Evolutionary conservation across 37 sponge, comb jelly and placozoan species (phyloP).

Genomic region (Crambe crambe): DNA sequence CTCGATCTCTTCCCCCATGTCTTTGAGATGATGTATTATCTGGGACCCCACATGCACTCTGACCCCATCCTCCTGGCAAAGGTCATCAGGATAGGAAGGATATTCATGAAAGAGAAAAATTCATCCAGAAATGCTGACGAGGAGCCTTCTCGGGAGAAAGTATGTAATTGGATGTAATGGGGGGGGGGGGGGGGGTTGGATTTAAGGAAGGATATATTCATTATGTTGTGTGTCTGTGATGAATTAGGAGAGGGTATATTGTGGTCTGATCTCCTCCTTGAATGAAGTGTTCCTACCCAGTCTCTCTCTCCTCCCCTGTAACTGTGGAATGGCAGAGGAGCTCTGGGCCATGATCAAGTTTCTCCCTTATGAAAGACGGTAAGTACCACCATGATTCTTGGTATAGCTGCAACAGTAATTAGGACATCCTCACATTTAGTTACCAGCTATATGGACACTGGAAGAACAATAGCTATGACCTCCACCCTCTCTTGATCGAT

Average conservation of each 20-base stretch:
- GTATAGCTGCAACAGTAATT: neutral
- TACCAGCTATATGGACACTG: conserved; percentile 93
- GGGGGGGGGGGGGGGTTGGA: neutral
- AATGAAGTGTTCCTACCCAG: conserved; percentile 85
- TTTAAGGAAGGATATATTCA: neutral
- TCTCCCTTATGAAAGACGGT: conserved; percentile 89
- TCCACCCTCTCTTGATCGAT: conserved; percentile 71
- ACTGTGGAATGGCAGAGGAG: conserved; percentile 95
- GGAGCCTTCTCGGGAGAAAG: conserved; percentile 44
- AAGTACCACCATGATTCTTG: neutral
- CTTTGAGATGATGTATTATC: conserved; percentile 60
- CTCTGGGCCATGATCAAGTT: conserved; percentile 87
- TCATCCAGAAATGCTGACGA: conserved; percentile 11
- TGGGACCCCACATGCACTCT: conserved; percentile 80
- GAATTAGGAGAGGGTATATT: conserved; percentile 31
- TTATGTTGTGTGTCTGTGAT: neutral
- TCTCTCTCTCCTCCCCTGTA: conserved; percentile 84
- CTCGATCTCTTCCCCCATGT: conserved; percentile 32
- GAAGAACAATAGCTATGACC: conserved; percentile 87
- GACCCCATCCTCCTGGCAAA: conserved; percentile 88
- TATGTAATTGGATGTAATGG: neutral
- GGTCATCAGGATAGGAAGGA: conserved; percentile 75
- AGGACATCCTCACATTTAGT: conserved; percentile 19
- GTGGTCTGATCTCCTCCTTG: conserved; percentile 49
- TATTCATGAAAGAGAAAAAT: conserved; percentile 66